Evolutionary conservation across 1,140 invertebrate species (phyloP), one percentile per base, ranked within the genome.

Genomic region (Polyergus mexicanus): DNA sequence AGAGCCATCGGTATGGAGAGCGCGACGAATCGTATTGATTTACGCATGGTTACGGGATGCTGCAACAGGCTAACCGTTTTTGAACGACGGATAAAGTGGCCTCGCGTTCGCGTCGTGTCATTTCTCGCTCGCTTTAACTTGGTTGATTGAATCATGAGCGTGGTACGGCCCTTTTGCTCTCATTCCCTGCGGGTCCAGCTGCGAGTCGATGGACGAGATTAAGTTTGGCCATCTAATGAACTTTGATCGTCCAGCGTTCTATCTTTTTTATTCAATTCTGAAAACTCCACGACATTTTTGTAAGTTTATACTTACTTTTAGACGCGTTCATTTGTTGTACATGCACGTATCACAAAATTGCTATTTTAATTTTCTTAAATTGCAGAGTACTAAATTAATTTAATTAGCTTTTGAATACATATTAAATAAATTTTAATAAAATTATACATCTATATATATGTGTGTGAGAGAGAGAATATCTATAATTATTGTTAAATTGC

Each of bases 121-220:
- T 91, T 92, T 91, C 91, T 88, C 89, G 88, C 91, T 90, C 92
- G 90, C 87, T 92, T 92, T 88, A 90, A 92, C 86, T 89, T 89
- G 63, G 69, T 65, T 88, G 89, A 92, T 92, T 91, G 90, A 90
- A 91, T 91, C 90, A 91, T 85, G 88, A 91, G 80, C 86, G 84
- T 78, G 76, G 68, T 74, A 84, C 81, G 71, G 63, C 65, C 88
- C 88, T 75, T 76, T 86, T 74, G 62, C 38, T 47, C 63, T 72
- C 83, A 85, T 60, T 85, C 69, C 58, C 69, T 62, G 32, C 56
- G 54, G 44, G 63, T 19, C 32, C 22, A n/a, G 47, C 47, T 56
- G 47, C 47, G 51, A 77, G 75, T 77, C 60, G 58, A 65, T 63
- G 60, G 38, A 19, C 75, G 75, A 65, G 75, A 77, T 63, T 47